phyloP scores from a whole-genome alignment of 2,888 invertebrate species.

The Parnassius glacialis region DNA sequence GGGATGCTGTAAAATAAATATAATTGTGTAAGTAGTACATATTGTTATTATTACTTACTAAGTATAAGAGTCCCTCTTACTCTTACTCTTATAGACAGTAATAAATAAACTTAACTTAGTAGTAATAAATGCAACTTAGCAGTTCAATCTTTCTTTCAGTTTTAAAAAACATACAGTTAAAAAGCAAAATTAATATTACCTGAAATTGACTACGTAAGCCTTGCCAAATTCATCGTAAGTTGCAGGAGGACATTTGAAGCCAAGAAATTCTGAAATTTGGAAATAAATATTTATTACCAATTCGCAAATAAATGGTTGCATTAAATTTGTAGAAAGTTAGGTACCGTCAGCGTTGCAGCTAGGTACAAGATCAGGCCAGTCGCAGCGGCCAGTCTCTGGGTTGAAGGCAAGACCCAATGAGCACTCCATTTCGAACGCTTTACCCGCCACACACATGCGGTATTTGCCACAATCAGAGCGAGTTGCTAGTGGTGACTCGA shows the following conservation, averaged over 20 bases:
- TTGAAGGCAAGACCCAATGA: slow-evolving; percentile 89
- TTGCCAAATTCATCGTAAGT: slow-evolving; percentile 43
- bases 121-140: too few species aligned
- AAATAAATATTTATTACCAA: neutral
- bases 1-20: slow-evolving; percentile 41
- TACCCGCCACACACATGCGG: slow-evolving; percentile 87
- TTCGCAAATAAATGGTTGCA: neutral
- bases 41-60: too few species aligned
- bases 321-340: slow-evolving; percentile 1
- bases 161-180: neutral
- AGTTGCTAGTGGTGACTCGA: slow-evolving; percentile 55
- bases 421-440: slow-evolving; percentile 82
- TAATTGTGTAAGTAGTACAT: neutral
- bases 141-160: too few species aligned
- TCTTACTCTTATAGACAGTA: too few species aligned
- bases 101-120: too few species aligned
- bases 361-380: slow-evolving; percentile 90
- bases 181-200: slow-evolving; percentile 36
- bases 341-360: slow-evolving; percentile 83
- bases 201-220: slow-evolving; percentile 45
- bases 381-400: slow-evolving; percentile 84
- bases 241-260: slow-evolving; percentile 52
- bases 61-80: too few species aligned
- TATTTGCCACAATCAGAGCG: slow-evolving; percentile 85
- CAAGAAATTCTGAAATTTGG: slow-evolving; percentile 49